Percentiles rank a stretch among this genome's conserved stretches.
Evolutionary conservation across 37 sponge, comb jelly and placozoan genomes (phyloP).

Genomic region (Spongilla lacustris): DNA sequence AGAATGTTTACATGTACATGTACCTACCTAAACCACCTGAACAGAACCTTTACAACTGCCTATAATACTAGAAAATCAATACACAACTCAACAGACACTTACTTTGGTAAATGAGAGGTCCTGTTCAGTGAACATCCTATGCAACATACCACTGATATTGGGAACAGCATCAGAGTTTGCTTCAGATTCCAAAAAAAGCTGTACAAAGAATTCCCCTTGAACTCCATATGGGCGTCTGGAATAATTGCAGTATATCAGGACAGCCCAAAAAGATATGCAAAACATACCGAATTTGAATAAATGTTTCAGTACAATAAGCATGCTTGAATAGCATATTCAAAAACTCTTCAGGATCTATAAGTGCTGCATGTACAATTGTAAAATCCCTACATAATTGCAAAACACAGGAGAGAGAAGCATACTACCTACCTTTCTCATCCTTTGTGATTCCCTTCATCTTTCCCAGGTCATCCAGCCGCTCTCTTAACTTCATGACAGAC

Average conservation of each 20-base stretch:
- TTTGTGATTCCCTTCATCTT: conserved; percentile 76
- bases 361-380: too few relatives aligned
- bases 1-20: too few relatives aligned
- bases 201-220: conserved; percentile 77
- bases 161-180: conserved; percentile 14
- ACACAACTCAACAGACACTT: too few relatives aligned
- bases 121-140: conserved; percentile 63
- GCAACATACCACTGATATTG: conserved; percentile 40
- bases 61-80: too few relatives aligned
- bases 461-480: conserved; percentile 54
- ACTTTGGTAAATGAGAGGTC: conserved; percentile 74
- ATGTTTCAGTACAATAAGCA: conserved; percentile 21
- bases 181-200: conserved; percentile 77
- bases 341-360: conserved; percentile 96
- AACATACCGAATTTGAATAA: conserved; percentile 55
- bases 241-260: not conserved
- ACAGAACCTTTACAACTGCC: too few relatives aligned
- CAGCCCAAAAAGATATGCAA: not conserved
- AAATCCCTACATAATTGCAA: too few relatives aligned
- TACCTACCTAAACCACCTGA: too few relatives aligned
- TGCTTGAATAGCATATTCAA: conserved; percentile 81
- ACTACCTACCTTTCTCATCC: conserved; percentile 80
- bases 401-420: not conserved
- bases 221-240: conserved; percentile 76
- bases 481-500: conserved; percentile 79